Base-by-base conservation (phyloP, 35 echinoderm and acorn worm genomes). In the Lytechinus variegatus region DNA sequence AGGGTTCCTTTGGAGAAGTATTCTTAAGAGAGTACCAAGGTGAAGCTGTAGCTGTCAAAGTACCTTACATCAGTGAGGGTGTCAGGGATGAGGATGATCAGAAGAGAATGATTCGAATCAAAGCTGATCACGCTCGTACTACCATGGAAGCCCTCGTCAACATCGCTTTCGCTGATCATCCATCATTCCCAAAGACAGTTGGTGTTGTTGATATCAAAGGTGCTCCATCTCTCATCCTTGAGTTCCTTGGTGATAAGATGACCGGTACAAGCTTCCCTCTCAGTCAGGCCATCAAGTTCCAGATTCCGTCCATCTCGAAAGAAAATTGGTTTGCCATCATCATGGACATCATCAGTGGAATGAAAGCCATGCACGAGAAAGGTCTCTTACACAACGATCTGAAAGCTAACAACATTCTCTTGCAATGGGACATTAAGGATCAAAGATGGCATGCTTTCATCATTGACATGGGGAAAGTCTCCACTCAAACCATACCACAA, bases 371-470 rank as follows among this genome's bases (percentile, higher is more conserved):
- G 94, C 94, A 95, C 51, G 53, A 88, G 58, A 89, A 95, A 52
- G 94, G 94, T 44, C 72, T 95, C 14, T 61, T 95, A 2, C 94
- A 95, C 13, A 95, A 95, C 52, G 94, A 95, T n/a, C 72, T 95
- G 54, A 88, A 86, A 54, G 27, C 79, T 27, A 95, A 88, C 10
- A 95, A 95, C 53, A 60, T 95, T 10, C 79, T 95, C 44, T 28
- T 95, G 7, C 72, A 86, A 54, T 53, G 54, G 53, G 52, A 93
- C 92, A 14, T 44, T 4, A 8, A 61, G 2, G 94, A 94, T n/a
- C 56, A 27, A 11, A 9, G 86, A 3, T 95, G 94, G 94, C 89
- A n/a, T 54, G 95, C 86, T 4, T 55, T 90, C 87, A 91, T 95
- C n/a, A 95, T 95, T 28, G 86, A 95, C 51, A 27, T 95, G 52